Evolutionary conservation across 2,113 vertebrate species (phyloP).

Genomic region (Dromiciops gliroides): DNA sequence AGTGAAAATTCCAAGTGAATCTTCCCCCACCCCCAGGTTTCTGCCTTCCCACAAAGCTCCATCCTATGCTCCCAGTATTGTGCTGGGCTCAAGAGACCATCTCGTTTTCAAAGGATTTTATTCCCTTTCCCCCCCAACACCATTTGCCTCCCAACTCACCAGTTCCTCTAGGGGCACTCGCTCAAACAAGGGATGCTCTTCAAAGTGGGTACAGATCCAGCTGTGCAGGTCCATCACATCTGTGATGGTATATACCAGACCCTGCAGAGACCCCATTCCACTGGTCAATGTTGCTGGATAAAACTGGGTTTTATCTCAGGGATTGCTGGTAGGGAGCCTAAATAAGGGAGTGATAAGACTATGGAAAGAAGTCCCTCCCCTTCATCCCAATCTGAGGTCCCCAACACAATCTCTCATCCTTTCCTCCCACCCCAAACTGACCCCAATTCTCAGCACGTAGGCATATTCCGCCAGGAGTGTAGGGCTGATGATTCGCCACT

Average conservation of each 20-base stretch:
- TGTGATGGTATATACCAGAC: constrained; percentile 92
- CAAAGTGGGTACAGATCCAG: constrained; percentile 94
- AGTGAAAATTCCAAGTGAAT: background rate
- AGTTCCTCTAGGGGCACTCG: constrained; percentile 87
- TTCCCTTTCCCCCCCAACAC: background rate
- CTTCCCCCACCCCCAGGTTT: background rate
- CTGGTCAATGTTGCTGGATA: background rate
- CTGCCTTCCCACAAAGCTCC: background rate
- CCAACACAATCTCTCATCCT: background rate
- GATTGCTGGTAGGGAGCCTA: background rate
- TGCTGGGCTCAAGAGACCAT: background rate
- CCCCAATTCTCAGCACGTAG: constrained; percentile 90
- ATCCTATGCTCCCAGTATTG: background rate
- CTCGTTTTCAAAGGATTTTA: background rate
- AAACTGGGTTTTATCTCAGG: background rate
- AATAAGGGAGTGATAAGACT: background rate
- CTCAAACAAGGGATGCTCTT: constrained; percentile 90
- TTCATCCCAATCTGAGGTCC: background rate
- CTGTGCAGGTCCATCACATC: constrained; percentile 92
- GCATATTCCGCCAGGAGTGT: constrained; percentile 94
- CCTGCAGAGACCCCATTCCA: constrained; percentile 79
- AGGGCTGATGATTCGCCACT: constrained; percentile 95
- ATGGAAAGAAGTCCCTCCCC: background rate
- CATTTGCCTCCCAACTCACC: constrained; percentile 79
- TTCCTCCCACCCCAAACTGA: constrained; percentile 72